Base-by-base conservation (phyloP, 2,797 vertebrate genomes). In the Darevskia mixta region DNA sequence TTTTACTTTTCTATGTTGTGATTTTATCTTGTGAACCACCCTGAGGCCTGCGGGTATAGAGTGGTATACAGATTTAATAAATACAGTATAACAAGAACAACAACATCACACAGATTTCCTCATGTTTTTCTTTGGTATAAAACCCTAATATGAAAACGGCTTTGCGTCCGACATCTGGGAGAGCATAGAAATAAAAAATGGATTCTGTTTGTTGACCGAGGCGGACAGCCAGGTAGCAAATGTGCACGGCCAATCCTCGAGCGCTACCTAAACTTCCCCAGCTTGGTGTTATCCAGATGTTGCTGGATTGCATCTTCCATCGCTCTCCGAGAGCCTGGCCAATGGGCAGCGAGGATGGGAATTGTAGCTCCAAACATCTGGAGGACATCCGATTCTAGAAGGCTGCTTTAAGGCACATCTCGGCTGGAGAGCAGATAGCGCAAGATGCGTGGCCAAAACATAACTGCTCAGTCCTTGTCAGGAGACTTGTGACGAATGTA, bases 121-220 rank as follows among this genome's bases (percentile, higher is more conserved):
- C 88, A 18, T 86, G 6, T 6, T 11, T 91, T 92, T 90, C 49
- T 90, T 82, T 91, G 91, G 92, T 91, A 91, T 83, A 83, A 82
- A 77, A 23, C 87, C 84, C n/a, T 73, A 79, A 64, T 90, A 82
- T 93, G 80, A 86, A 86, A 92, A 81, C 67, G 84, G 85, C 73
- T 25, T 73, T 83, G 23, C n/a, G 76, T 67, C 8, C 79, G 6
- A 0, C 0, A 58, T 77, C 83, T 20, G 49, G 79, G 79, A 35
- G 35, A n/a, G 6, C 18, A 8, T 29, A 61, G 79, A 18, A 32
- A 25, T n/a, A 58, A 85, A 11, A 32, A 61, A 15, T 73, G 79
- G 85, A 4, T 0, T 8, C 91, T 88, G 86, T 79, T 27, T 80
- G 61, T 77, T 92, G 89, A 72, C 76, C 72, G 69, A 61, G 27